Base-by-base conservation (phyloP, 2,888 invertebrate genomes). In the Agrochola lota region DNA sequence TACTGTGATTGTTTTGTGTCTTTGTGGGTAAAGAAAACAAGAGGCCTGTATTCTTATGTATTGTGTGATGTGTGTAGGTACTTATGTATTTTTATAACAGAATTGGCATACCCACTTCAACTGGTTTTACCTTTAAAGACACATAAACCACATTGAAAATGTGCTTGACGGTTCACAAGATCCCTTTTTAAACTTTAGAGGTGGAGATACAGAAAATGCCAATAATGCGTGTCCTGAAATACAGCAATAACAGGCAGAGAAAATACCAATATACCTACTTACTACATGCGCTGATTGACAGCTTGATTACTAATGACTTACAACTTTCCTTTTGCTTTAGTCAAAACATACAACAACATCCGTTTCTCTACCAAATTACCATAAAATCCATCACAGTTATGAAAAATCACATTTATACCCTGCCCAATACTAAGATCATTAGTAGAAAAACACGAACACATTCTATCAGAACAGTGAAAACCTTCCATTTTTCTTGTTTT, bases 1-100 rank as follows among this genome's bases (percentile, higher is more conserved):
- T 70, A 85, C 87, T 73, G 85, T 78, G 85, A 90, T 89, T 89
- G 88, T 91, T 88, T 88, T 88, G 81, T 81, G 80, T 87, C 78
- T 86, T 84, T 76, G 75, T 76, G 52, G 66, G 75, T 74, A 62
- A 76, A 74, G 40, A 60, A 87, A 71, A 78, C 73, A 78, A 64
- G n/a, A 77, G 69, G 60, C 67, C 49, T 35, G 20, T 59, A 49
- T 74, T 63, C 12, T 60, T 62, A 20, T 35, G 3, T 23, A 4
- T 35, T 43, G 52, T 52, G 52, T 52, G 8, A 52, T 20, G 20
- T 55, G 23, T 35, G 5, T 35, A 35, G 5, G 52, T 75, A 66
- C 11, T 68, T 57, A 17, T n/a, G 3, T n/a, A 4, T 26, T 35
- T 77, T 52, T 26, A 35, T 76, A 66, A 15, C 11, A 4, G 0